phyloP scores from a whole-genome alignment of 2,113 vertebrate species.

The Anseranas semipalmata region DNA sequence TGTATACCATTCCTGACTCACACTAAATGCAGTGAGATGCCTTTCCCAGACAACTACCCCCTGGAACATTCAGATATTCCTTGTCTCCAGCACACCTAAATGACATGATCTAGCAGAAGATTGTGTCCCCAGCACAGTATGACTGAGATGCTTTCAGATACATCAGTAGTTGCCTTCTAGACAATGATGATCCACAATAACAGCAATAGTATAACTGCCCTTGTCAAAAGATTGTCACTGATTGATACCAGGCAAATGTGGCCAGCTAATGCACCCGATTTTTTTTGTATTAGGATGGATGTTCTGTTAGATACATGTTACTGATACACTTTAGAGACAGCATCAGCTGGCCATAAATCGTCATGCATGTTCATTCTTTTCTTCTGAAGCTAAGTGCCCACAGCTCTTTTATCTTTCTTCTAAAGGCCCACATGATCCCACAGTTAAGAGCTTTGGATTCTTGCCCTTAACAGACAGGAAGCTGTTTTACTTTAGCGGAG shows the following conservation, averaged over 20 bases:
- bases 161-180: not conserved
- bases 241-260: not conserved
- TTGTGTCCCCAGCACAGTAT: accelerated
- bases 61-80: not conserved
- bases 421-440: not conserved
- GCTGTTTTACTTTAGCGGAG: not conserved
- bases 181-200: not conserved
- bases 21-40: not conserved
- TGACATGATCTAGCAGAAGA: not conserved
- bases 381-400: not conserved
- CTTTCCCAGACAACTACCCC: not conserved
- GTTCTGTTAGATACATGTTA: not conserved
- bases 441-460: not conserved
- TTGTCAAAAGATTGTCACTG: not conserved
- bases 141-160: not conserved
- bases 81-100: not conserved
- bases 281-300: not conserved
- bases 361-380: not conserved
- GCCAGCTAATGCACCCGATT: accelerated
- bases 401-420: not conserved
- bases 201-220: not conserved
- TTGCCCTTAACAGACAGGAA: not conserved
- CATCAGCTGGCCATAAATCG: not conserved
- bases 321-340: not conserved
- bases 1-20: not conserved